phyloP scores from a whole-genome alignment of 2,888 invertebrate genomes.

The Incurvaria masculella region DNA sequence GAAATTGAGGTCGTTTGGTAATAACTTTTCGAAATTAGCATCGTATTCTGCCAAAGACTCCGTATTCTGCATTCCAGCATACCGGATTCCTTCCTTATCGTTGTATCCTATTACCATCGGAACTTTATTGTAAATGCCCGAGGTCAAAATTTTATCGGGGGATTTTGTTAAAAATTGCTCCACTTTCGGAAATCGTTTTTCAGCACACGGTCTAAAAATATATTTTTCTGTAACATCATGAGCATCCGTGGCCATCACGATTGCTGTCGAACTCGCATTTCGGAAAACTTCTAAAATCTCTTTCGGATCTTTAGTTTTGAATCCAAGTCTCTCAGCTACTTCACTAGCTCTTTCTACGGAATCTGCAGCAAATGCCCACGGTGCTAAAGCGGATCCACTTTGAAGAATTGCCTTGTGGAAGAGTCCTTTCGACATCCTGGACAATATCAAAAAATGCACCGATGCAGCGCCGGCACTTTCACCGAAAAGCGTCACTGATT shows the following conservation, averaged over 20 bases:
- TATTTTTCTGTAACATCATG: constrained; percentile 4
- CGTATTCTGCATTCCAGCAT: constrained; percentile 19
- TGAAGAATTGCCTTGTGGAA: constrained; percentile 15
- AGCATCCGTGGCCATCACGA: constrained; percentile 11
- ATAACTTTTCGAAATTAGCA: constrained; percentile 4
- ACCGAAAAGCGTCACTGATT: constrained; percentile 14
- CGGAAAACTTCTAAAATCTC: constrained; percentile 12
- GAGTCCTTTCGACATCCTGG: constrained; percentile 11
- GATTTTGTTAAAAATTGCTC: constrained; percentile 11
- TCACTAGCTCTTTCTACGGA: constrained; percentile 11
- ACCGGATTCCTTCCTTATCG: constrained; percentile 24
- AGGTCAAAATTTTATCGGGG: constrained; percentile 11
- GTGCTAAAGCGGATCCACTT: constrained; percentile 14
- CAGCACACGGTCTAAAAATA: constrained; percentile 9
- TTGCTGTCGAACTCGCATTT: constrained; percentile 11
- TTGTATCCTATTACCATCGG: constrained; percentile 25
- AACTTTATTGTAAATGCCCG: constrained; percentile 13
- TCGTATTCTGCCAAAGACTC: constrained; percentile 1
- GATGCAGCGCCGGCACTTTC: constrained; percentile 14
- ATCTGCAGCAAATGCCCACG: constrained; percentile 11
- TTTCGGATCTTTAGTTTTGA: constrained; percentile 14
- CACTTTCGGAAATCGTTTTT: constrained; percentile 2
- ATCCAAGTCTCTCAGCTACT: constrained; percentile 13
- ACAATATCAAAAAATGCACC: constrained; percentile 13
- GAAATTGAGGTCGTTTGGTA: constrained; percentile 10